Base-by-base conservation (phyloP, 2,888 invertebrate species). In the Pseudeuparius sepicola region DNA sequence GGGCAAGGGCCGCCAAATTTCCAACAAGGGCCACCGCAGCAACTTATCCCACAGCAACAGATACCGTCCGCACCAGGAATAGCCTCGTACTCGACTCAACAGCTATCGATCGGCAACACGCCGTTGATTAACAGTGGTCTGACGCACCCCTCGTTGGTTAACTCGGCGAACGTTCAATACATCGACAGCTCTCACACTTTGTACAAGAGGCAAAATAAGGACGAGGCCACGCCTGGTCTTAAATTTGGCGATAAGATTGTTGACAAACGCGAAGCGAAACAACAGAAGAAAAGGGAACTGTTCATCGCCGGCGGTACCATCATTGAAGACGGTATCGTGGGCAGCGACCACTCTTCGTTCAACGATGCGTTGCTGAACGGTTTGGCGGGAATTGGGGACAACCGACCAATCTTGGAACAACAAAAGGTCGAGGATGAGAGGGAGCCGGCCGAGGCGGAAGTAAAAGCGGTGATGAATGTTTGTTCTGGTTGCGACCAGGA, bases 371-470 rank as follows among this genome's bases (percentile, higher is more conserved):
- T 76, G 4, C 58, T 74, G 18, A 63, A 63, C 31, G 83, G 84
- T 1, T 64, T 84, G 14, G 77, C 82, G 2, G 78, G 75, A 35
- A 78, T 78, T 23, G 81, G 80, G 0, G 71, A 77, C 4, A 75
- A 75, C 41, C 56, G 70, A 28, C 71, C 73, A 1, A 65, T 74
- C 34, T 44, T 60, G 3, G 67, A 70, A 44, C 71, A 71, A 49
- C 63, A 73, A 42, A 78, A 79, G 49, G 75, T 72, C 40, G 66
- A 75, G 47, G 79, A 83, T 39, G 84, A 82, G 50, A 67, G 81
- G 24, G 86, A 86, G 50, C 84, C 85, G 0, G 86, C 86, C 1
- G 85, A 86, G 56, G 83, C 78, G 16, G 86, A 86, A 59, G 86
- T 86, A 0, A 77, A 70, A 47, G 80, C 80, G 6, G 83, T 86